These are phyloP conservation scores for Heliconius ethilla DNA, from an alignment of 2,888 invertebrate genomes.

Conservation along the genomic window DNA sequence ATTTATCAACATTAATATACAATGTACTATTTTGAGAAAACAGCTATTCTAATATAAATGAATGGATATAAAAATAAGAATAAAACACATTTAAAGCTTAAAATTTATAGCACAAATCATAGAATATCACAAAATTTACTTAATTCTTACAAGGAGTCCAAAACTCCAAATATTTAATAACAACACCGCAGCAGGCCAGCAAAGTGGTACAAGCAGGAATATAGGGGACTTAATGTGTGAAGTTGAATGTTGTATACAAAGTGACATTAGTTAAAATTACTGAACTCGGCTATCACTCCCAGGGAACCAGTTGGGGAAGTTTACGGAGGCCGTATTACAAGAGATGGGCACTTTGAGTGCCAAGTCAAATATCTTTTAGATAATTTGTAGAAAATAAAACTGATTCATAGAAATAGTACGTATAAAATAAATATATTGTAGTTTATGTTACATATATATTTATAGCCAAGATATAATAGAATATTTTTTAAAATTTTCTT, in stretches of 20 bases:
- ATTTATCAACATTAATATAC: too few species aligned
- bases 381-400: background rate
- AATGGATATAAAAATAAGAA: too few species aligned
- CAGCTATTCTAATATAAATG: too few species aligned
- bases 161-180: slow-evolving; percentile 26
- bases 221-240: slow-evolving; percentile 42
- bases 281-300: slow-evolving; percentile 73
- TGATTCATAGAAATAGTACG: background rate
- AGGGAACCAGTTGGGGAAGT: slow-evolving; percentile 73
- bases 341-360: slow-evolving; percentile 30
- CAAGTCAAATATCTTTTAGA: slow-evolving; percentile 18
- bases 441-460: too few species aligned
- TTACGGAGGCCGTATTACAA: slow-evolving; percentile 56
- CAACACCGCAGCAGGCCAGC: slow-evolving; percentile 20
- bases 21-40: too few species aligned
- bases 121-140: background rate
- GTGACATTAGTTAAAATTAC: slow-evolving; percentile 79
- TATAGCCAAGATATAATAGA: too few species aligned
- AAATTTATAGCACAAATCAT: too few species aligned
- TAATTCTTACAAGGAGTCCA: slow-evolving; percentile 6
- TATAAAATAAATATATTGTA: too few species aligned
- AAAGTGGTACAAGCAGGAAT: slow-evolving; percentile 24
- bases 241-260: slow-evolving; percentile 52
- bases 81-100: too few species aligned
- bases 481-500: too few species aligned